Base-by-base conservation (phyloP, 2,113 vertebrate genomes). In the Bufo bufo region DNA sequence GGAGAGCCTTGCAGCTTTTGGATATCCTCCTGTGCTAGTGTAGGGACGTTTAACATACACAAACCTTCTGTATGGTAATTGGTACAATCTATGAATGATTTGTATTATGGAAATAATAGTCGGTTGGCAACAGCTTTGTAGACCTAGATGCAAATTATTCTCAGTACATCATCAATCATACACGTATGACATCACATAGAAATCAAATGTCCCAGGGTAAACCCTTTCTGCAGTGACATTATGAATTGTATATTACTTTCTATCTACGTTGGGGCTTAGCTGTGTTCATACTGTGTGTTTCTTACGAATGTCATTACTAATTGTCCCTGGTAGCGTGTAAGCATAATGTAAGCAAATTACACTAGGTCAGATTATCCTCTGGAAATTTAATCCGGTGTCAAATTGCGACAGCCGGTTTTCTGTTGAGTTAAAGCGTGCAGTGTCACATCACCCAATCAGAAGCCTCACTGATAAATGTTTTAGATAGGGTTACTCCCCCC, bases 301-400 rank as follows among this genome's bases (percentile, higher is more conserved):
- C 69, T 43, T 45, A 2, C 43, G 43, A 13, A 2, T 16, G 14
- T 74, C 43, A 8, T 17, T 74, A 47, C 71, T 47, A 47, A 74
- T 74, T 74, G 43, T 74, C 43, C 5, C 71, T 47, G 71, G 33
- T 45, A 72, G 33, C 47, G 71, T 47, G 16, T 74, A 47, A 65
- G 69, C 66, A 47, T 63, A 78, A 86, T 86, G 85, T 86, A 86
- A 86, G 65, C 75, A 66, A 86, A 86, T 63, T 52, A 66, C 85
- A 52, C 74, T 20, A 19, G 75, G 43, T 86, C 85, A 86, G 17
- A 66, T 79, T 86, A 86, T 61, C 85, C 47, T 33, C 45, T 63
- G 75, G 85, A 79, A 86, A 86, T 47, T 7, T 79, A 86, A 79
- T 66, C 58, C 49, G 59, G 78, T 65, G 75, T 49, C 33, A 79